These are phyloP conservation scores for Perca fluviatilis DNA, from an alignment of 2,113 vertebrate species.

Conservation along the genomic window DNA sequence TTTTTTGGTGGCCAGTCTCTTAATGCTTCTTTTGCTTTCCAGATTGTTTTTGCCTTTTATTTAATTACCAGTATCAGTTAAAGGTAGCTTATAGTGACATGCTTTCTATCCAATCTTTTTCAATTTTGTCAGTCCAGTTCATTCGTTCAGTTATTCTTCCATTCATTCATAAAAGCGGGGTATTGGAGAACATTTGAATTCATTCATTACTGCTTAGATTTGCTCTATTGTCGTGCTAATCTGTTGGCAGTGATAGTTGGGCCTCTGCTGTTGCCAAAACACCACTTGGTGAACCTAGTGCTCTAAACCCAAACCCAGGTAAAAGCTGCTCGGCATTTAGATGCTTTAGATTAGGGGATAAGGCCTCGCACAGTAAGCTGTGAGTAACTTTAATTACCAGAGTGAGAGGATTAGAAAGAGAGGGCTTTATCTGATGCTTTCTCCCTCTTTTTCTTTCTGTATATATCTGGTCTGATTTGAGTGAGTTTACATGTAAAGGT, in stretches of 20 bases:
- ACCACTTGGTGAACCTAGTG: constrained; percentile 69
- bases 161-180: constrained; percentile 28
- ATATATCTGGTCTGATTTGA: constrained; percentile 23
- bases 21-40: neutral
- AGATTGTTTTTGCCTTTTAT: neutral
- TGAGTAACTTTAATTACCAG: constrained; percentile 80
- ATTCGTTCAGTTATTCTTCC: neutral
- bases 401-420: constrained; percentile 77
- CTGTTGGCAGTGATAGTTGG: constrained; percentile 50
- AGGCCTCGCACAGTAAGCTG: constrained; percentile 65
- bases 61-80: neutral
- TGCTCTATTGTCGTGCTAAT: constrained; percentile 44
- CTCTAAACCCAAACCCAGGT: constrained; percentile 71
- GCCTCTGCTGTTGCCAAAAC: constrained; percentile 75
- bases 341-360: constrained; percentile 77
- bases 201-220: constrained; percentile 18
- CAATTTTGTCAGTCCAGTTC: neutral
- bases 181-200: constrained; percentile 11
- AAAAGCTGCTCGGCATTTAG: constrained; percentile 72
- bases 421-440: constrained; percentile 70
- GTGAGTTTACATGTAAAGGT: constrained; percentile 22
- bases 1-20: neutral
- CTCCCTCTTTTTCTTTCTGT: constrained; percentile 25
- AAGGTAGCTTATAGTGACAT: neutral
- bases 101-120: neutral